Evolutionary conservation across 2,888 invertebrate genomes (phyloP).

Genomic region (Plusia festucae): DNA sequence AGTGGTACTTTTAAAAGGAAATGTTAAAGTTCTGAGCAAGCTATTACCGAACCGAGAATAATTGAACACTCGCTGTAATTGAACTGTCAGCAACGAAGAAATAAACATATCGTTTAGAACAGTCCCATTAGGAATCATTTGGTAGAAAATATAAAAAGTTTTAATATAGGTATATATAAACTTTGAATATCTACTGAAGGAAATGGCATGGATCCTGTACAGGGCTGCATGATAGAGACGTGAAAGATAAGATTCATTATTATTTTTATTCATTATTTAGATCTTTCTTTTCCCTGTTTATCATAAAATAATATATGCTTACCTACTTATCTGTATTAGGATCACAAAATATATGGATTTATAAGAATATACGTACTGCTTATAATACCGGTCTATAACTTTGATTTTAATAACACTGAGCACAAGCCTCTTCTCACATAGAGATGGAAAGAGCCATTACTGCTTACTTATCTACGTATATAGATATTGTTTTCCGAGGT

Average conservation of each 20-base stretch:
- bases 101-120: conserved; percentile 3
- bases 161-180: background rate
- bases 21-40: conserved; percentile 6
- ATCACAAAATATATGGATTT: too few relatives aligned
- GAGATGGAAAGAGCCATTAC: too few relatives aligned
- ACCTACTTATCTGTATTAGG: too few relatives aligned
- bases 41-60: conserved; percentile 8
- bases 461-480: too few relatives aligned
- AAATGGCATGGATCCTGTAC: background rate
- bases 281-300: background rate
- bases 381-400: too few relatives aligned
- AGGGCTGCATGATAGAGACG: background rate
- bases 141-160: conserved; percentile 8
- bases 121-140: conserved; percentile 8
- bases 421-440: too few relatives aligned
- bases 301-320: too few relatives aligned
- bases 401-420: too few relatives aligned
- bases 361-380: too few relatives aligned
- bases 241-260: too few relatives aligned
- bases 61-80: conserved; percentile 3
- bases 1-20: background rate
- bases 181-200: background rate
- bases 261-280: too few relatives aligned
- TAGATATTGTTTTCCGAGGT: too few relatives aligned
- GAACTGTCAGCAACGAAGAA: conserved; percentile 3